phyloP scores from a whole-genome alignment of 2,113 vertebrate genomes.

The Gavia stellata region DNA sequence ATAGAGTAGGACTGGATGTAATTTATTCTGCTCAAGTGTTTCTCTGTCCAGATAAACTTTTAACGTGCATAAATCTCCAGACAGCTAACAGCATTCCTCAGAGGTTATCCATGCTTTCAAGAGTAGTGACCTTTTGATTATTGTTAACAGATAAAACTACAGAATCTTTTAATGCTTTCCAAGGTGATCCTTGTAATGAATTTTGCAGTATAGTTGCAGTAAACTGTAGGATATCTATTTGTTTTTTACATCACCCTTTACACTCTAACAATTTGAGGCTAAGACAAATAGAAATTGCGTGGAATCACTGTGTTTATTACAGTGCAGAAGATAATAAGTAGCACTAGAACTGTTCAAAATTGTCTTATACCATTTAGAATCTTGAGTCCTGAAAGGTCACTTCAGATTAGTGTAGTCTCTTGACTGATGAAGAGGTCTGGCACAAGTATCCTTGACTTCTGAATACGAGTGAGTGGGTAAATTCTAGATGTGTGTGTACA shows the following conservation, averaged over 20 bases:
- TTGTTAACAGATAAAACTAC: background rate
- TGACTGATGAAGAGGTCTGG: background rate
- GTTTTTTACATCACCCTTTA: background rate
- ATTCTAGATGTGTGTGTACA: background rate
- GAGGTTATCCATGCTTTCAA: background rate
- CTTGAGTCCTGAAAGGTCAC: background rate
- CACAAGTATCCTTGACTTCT: background rate
- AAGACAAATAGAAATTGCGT: background rate
- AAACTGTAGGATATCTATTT: background rate
- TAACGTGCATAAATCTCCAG: background rate
- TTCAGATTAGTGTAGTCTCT: background rate
- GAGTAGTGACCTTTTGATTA: conserved; percentile 27
- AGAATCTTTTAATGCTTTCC: background rate
- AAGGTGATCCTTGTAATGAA: background rate
- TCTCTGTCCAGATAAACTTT: background rate
- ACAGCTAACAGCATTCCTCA: background rate
- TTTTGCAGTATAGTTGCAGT: background rate
- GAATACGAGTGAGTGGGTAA: background rate
- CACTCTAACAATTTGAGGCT: background rate
- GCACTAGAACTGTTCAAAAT: background rate
- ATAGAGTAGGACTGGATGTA: background rate
- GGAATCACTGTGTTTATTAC: background rate
- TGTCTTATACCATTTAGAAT: background rate
- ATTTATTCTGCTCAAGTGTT: background rate
- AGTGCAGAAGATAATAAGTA: background rate